Base-by-base conservation (phyloP, 1,140 invertebrate genomes). In the Nebria ingens region DNA sequence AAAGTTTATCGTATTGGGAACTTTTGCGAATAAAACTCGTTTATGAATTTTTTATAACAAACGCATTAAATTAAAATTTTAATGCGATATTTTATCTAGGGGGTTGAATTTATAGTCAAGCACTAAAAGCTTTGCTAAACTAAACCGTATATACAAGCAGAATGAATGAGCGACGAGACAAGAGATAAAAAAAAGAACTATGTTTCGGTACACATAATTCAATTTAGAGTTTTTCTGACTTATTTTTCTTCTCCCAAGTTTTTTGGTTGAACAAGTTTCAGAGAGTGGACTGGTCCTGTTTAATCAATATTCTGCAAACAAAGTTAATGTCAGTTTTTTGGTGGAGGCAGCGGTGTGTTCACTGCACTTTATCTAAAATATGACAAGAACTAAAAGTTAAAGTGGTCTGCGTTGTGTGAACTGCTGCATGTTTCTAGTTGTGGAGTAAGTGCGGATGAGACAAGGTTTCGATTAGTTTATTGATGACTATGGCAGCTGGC, bases 251-350 rank as follows among this genome's bases (percentile, higher is more conserved):
- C 9, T 45, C 40, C 15, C 40, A 12, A 45, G 40, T 45, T 45
- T 45, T 45, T 45, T 45, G 15, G 15, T 45, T n/a, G 25, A 34
- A 34, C 25, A 34, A 34, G 25, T 34, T 34, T n/a, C 40, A 11
- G 40, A 17, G 40, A 45, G 15, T 11, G 25, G 25, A 34, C 25
- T n/a, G 40, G 40, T 11, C 17, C 6, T 17, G 40, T 45, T 45
- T 45, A 45, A 45, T 45, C 40, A 45, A 45, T 45, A 45, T 45
- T 45, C 40, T 17, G 25, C 25, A 29, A 29, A 45, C 40, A 45
- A 45, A 45, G 40, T 45, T 45, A 45, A 45, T 45, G 40, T 45
- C 15, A 45, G 40, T 17, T 45, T 45, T 12, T 45, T 45, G 9
- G 6, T 45, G n/a, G 25, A 9, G 25, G 25, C 25, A 34, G 25